phyloP scores from a whole-genome alignment of 2,797 vertebrate species.

The Notolepis coatsorum region DNA sequence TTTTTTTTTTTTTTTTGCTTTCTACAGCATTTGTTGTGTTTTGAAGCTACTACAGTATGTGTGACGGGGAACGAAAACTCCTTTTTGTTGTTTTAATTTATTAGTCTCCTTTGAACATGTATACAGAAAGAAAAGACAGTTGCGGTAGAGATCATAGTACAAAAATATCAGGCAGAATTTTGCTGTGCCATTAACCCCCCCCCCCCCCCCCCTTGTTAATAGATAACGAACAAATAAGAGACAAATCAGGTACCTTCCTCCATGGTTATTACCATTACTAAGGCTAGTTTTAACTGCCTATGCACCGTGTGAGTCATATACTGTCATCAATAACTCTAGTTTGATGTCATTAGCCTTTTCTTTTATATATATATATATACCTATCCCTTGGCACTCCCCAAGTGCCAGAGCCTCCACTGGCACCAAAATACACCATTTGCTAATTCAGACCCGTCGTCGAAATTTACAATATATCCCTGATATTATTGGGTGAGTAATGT shows the following conservation, averaged over 20 bases:
- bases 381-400: too few species aligned
- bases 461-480: too few species aligned
- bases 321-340: neutral
- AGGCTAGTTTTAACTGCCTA: constrained; percentile 17
- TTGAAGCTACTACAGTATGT: constrained; percentile 68
- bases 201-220: neutral
- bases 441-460: too few species aligned
- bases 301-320: constrained; percentile 17
- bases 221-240: constrained; percentile 1
- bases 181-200: constrained; percentile 6
- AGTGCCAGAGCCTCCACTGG: too few species aligned
- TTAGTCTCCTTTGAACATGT: constrained; percentile 61
- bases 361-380: too few species aligned
- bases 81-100: constrained; percentile 69
- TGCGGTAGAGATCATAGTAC: constrained; percentile 6
- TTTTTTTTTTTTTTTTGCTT: constrained; percentile 23
- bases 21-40: constrained; percentile 49
- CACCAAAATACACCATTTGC: too few species aligned
- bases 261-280: constrained; percentile 16
- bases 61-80: constrained; percentile 46
- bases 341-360: neutral
- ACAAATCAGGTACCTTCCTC: constrained; percentile 12
- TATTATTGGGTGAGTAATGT: too few species aligned
- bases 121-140: constrained; percentile 17
- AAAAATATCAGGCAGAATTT: constrained; percentile 16